Evolutionary conservation across 2,113 vertebrate genomes (phyloP).

Genomic region (Uria aalge): DNA sequence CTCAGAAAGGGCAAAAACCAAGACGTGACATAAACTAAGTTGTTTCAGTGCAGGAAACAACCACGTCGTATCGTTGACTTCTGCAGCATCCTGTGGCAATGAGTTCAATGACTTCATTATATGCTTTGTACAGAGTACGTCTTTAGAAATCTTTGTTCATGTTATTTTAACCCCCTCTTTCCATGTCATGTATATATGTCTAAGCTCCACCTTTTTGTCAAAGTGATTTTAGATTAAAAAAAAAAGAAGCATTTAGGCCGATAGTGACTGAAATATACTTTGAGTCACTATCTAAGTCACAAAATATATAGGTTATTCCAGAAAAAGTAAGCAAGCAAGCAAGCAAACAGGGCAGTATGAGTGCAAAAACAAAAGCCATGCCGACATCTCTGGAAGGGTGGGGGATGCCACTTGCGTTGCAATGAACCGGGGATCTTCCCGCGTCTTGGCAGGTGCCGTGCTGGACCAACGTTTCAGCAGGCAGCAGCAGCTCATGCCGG

Average conservation of each 20-base stretch:
- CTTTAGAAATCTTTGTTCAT: not conserved
- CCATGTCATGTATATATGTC: not conserved
- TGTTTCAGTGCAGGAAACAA: not conserved
- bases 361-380: not conserved
- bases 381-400: accelerated
- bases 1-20: not conserved
- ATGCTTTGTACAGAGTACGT: not conserved
- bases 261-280: not conserved
- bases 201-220: not conserved
- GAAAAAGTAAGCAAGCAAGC: not conserved
- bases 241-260: not conserved
- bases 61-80: not conserved
- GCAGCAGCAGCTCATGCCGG: accelerated
- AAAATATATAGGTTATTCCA: not conserved
- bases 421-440: not conserved
- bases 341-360: not conserved
- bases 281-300: not conserved
- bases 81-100: not conserved
- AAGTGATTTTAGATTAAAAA: not conserved
- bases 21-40: not conserved
- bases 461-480: not conserved
- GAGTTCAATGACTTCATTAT: not conserved
- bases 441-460: accelerated
- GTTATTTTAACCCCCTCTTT: not conserved
- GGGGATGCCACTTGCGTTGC: not conserved